Evolutionary conservation across 2,113 vertebrate species (phyloP).

Genomic region (Alligator mississippiensis): DNA sequence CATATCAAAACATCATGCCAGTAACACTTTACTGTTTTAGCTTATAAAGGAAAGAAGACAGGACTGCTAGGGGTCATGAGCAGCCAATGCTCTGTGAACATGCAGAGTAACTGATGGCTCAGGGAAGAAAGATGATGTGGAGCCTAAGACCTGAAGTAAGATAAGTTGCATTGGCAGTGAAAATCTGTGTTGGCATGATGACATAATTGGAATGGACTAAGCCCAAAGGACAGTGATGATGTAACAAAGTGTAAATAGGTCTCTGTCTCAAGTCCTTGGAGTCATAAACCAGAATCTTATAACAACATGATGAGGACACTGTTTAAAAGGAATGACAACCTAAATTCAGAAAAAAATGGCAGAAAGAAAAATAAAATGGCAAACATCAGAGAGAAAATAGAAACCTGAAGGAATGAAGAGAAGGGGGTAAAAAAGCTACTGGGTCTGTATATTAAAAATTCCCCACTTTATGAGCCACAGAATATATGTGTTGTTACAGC

Average conservation of each 20-base stretch:
- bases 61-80: background rate
- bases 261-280: background rate
- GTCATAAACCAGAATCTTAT: background rate
- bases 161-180: background rate
- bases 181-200: background rate
- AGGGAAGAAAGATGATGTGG: background rate
- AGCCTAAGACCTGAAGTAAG: background rate
- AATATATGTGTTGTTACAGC: background rate
- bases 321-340: background rate
- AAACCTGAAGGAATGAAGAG: background rate
- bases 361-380: background rate
- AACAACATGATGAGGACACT: background rate
- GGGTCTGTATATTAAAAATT: background rate
- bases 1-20: background rate
- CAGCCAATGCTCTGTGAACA: background rate
- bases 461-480: background rate
- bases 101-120: background rate
- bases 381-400: background rate
- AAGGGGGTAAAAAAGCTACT: accelerated
- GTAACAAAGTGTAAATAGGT: background rate
- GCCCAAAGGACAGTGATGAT: background rate
- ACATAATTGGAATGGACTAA: background rate
- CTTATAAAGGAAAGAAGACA: background rate
- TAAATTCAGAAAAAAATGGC: background rate
- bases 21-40: background rate